Evolutionary conservation across 2,888 invertebrate species (phyloP).

Genomic region (Xylota sylvarum): DNA sequence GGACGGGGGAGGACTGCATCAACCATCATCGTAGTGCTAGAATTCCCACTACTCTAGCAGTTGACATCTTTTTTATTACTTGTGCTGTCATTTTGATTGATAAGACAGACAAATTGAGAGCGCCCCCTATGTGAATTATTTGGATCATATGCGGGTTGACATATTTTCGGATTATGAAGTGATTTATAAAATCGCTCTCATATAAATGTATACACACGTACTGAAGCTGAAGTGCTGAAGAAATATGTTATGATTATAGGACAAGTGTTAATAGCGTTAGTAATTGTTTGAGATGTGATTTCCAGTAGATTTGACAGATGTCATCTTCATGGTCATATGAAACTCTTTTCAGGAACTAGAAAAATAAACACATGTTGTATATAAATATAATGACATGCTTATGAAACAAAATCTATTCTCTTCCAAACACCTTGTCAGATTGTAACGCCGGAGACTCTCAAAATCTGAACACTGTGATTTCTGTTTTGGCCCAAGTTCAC

Average conservation of each 20-base stretch:
- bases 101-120: slow-evolving; percentile 60
- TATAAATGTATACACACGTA: not conserved
- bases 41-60: slow-evolving; percentile 9
- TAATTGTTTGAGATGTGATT: not conserved
- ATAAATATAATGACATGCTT: no score
- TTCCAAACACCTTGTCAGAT: no score
- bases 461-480: no score
- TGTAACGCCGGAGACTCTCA: no score
- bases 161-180: slow-evolving; percentile 37
- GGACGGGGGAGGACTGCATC: slow-evolving; percentile 30
- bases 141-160: slow-evolving; percentile 38
- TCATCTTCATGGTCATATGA: no score
- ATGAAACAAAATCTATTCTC: no score
- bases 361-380: no score
- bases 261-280: not conserved
- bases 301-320: no score
- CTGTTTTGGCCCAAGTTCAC: no score
- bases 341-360: no score
- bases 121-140: slow-evolving; percentile 52
- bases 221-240: not conserved
- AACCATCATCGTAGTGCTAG: slow-evolving; percentile 27
- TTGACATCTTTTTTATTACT: slow-evolving; percentile 26
- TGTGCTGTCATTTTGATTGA: slow-evolving; percentile 62
- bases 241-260: slow-evolving; percentile 1
- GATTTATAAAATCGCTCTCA: slow-evolving; percentile 43